Evolutionary conservation across 2,888 invertebrate genomes (phyloP).

Genomic region (Cremastinae sp.): DNA sequence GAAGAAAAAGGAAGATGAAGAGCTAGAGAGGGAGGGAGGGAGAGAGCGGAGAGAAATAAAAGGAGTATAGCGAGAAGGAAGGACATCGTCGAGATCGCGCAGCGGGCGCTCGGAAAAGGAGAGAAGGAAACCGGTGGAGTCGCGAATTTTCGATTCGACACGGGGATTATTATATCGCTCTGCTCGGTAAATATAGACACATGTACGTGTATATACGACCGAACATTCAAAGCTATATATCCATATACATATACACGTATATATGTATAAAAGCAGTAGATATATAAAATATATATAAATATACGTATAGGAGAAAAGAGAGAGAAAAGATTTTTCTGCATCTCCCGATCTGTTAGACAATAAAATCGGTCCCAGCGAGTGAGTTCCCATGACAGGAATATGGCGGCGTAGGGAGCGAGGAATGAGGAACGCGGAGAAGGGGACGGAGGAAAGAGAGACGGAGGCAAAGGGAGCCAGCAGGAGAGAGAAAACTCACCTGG

Average conservation of each 20-base stretch:
- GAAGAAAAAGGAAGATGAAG: neutral
- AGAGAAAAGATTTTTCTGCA: conserved; percentile 12
- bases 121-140: conserved; percentile 51
- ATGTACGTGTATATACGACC: conserved; percentile 38
- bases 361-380: conserved; percentile 69
- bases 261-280: too few relatives aligned
- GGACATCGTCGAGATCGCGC: conserved; percentile 16
- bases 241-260: too few relatives aligned
- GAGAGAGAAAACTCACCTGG: conserved; percentile 47
- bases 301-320: too few relatives aligned
- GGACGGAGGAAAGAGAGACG: conserved; percentile 1
- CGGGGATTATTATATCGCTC: conserved; percentile 72
- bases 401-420: conserved; percentile 59
- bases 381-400: conserved; percentile 77
- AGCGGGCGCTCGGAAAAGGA: conserved; percentile 27
- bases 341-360: conserved; percentile 70
- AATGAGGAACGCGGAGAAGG: conserved; percentile 45
- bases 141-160: conserved; percentile 75
- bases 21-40: too few relatives aligned
- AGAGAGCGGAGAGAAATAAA: too few relatives aligned
- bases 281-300: too few relatives aligned
- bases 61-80: conserved; percentile 18
- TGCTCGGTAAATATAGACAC: conserved; percentile 43
- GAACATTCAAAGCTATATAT: too few relatives aligned
- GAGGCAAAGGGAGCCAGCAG: conserved; percentile 22